Percentiles rank a stretch among this genome's conserved stretches.
Evolutionary conservation across 2,113 vertebrate genomes (phyloP).

Genomic region (Urocitellus parryii): DNA sequence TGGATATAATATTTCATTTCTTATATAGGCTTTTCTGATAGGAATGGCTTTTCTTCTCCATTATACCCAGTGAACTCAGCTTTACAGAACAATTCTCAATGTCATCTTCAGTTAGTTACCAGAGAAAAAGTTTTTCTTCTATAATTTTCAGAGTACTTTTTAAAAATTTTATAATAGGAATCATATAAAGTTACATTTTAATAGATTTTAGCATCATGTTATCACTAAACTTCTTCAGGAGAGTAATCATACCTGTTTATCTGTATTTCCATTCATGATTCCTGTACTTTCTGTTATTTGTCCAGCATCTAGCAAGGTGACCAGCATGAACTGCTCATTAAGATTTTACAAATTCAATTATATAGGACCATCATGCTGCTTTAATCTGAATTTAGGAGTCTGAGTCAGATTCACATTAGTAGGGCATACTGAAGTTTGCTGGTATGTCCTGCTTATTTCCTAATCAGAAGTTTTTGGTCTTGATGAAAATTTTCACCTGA

Average conservation of each 20-base stretch:
- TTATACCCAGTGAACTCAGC: not conserved
- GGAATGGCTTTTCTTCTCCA: not conserved
- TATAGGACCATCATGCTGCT: not conserved
- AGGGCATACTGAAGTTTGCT: not conserved
- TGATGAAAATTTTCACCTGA: not conserved
- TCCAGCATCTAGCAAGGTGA: not conserved
- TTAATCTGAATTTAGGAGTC: not conserved
- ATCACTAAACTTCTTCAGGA: not conserved
- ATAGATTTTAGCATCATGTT: not conserved
- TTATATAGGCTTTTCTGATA: not conserved
- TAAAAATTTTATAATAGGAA: not conserved
- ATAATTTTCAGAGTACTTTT: not conserved
- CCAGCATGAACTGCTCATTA: not conserved
- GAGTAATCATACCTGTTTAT: not conserved
- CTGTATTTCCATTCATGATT: not conserved
- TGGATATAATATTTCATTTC: not conserved
- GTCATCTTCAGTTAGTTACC: not conserved
- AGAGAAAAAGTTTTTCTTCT: not conserved
- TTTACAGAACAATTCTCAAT: constrained; percentile 31
- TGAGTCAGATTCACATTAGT: not conserved
- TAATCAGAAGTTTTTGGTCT: not conserved
- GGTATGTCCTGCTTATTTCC: not conserved
- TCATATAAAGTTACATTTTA: not conserved
- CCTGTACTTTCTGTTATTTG: not conserved
- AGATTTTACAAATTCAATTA: not conserved